Percentiles rank a stretch among this genome's conserved stretches.
Conservation (phyloP, 2,888 invertebrate genomes). For the Oithona nana region DNA sequence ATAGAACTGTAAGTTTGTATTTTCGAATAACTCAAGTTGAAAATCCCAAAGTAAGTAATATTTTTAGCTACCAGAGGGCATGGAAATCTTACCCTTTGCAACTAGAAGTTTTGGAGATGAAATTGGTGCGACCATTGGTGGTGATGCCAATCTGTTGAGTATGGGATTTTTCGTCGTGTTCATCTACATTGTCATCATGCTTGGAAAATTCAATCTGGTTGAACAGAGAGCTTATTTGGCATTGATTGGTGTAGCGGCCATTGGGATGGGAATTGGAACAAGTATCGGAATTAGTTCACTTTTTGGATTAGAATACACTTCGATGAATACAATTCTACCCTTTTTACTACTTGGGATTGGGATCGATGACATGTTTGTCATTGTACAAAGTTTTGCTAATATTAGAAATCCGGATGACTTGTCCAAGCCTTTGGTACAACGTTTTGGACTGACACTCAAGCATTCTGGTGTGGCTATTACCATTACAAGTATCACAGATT, state of each 20-base stretch:
- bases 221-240: conserved; percentile 25
- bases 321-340: conserved; percentile 30
- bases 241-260: conserved; percentile 28
- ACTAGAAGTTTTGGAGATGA: background rate
- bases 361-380: conserved; percentile 31
- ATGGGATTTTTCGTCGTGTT: conserved; percentile 27
- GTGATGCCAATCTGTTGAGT: conserved; percentile 11
- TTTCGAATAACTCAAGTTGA: background rate
- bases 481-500: conserved; percentile 34
- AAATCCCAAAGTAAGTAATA: background rate
- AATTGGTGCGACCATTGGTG: background rate
- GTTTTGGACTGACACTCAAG: conserved; percentile 28
- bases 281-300: conserved; percentile 28
- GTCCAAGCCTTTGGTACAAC: conserved; percentile 19
- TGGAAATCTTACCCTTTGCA: background rate
- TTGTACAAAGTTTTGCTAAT: conserved; percentile 24
- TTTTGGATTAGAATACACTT: conserved; percentile 27
- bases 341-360: conserved; percentile 30
- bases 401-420: background rate
- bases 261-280: conserved; percentile 27
- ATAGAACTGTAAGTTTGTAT: background rate
- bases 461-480: conserved; percentile 35
- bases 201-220: conserved; percentile 27
- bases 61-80: background rate
- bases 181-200: conserved; percentile 28